phyloP scores from a whole-genome alignment of 92 coral and sea anemone species.

The Pocillopora meandrina region DNA sequence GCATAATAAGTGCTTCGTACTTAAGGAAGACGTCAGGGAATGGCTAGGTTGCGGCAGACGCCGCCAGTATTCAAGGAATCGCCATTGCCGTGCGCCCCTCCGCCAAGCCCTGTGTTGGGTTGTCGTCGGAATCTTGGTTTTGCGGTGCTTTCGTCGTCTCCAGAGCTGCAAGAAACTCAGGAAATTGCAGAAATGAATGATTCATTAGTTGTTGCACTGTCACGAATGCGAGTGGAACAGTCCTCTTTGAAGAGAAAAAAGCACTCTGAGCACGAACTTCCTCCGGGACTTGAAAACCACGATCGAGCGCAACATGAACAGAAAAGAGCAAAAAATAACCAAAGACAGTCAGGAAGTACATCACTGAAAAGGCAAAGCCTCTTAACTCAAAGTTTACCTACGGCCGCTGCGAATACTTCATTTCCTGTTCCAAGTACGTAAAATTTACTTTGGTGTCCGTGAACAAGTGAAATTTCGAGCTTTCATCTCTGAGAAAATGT shows the following conservation, averaged over 20 bases:
- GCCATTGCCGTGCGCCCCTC: slow-evolving; percentile 89
- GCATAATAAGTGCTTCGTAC: slow-evolving; percentile 6
- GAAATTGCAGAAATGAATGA: slow-evolving; percentile 79
- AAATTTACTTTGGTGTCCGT: not conserved
- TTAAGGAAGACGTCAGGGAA: slow-evolving; percentile 35
- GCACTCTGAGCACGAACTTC: slow-evolving; percentile 74
- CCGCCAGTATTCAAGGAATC: slow-evolving; percentile 60
- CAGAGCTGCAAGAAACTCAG: slow-evolving; percentile 67
- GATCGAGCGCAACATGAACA: slow-evolving; percentile 61
- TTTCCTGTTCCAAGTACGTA: slow-evolving; percentile 59
- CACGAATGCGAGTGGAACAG: slow-evolving; percentile 89
- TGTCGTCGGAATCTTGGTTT: slow-evolving; percentile 82
- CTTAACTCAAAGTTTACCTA: slow-evolving; percentile 45
- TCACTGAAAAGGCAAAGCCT: slow-evolving; percentile 40
- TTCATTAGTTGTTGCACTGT: slow-evolving; percentile 75
- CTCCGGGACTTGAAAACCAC: slow-evolving; percentile 64
- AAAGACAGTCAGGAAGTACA: slow-evolving; percentile 52
- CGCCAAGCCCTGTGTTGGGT: slow-evolving; percentile 80
- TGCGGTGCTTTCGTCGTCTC: slow-evolving; percentile 72
- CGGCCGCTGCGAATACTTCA: slow-evolving; percentile 34
- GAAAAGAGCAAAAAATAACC: slow-evolving; percentile 66
- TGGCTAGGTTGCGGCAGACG: slow-evolving; percentile 78
- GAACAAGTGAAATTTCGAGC: not conserved
- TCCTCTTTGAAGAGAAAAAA: slow-evolving; percentile 88
- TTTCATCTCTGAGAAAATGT: not conserved